Evolutionary conservation across 2,797 vertebrate genomes (phyloP), one percentile per base, ranked within the genome.

Genomic region (Enteromius mattozi): DNA sequence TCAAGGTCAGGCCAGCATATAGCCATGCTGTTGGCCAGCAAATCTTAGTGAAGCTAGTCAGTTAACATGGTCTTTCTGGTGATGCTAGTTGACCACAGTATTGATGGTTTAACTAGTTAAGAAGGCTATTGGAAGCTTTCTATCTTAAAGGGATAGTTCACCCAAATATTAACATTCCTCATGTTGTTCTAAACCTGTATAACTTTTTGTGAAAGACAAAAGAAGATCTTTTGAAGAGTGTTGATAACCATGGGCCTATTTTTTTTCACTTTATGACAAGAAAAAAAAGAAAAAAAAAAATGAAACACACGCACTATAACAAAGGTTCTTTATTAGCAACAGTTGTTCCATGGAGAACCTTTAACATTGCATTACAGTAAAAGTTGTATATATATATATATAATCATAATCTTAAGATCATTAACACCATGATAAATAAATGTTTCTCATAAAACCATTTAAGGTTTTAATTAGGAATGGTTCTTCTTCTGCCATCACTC

Each of bases 151-250:
- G 21, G 37, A 21, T 68, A 68, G 10, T n/a, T 69, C 33, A 40
- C 19, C 27, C 33, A 68, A 37, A 63, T 30, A 16, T 16, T 2
- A 30, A 63, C 27, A 63, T 63, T 14, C 66, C 21, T 42, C 6
- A 71, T 45, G n/a, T 45, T 71, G 69, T 27, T 71, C 42, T 24
- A 71, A 71, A 47, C 69, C n/a, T 45, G n/a, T 71, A 37, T 68
- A 40, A 40, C 10, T 40, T 40, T 40, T 21, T n/a, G 35, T 40
- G 4, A 2, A 24, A n/a, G 6, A 47, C 7, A 30, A 71, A 27
- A 27, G 3, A 47, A 17, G 13, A 42, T 47, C 7, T 47, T 30
- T 30, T 33, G 24, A 30, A 30, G 14, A 30, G 27, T 72, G 3
- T 19, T 21, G 19, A 19, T n/a, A 75, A 14, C 19, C 49, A 54